Base-by-base conservation (phyloP, 1,140 invertebrate species). In the Dryas iulia region DNA sequence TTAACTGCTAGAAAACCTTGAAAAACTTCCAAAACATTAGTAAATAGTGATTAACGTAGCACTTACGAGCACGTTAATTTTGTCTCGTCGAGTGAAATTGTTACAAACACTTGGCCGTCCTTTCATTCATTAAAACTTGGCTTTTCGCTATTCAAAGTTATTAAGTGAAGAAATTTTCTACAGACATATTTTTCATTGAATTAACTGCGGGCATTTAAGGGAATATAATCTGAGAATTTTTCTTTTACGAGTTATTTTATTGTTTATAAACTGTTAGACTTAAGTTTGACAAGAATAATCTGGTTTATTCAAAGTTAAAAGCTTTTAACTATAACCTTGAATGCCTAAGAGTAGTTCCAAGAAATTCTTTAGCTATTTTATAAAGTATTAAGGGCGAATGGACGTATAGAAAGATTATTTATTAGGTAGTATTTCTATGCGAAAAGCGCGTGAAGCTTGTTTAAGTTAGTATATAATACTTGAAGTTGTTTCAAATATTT, bases 51-150 rank as follows among this genome's bases (percentile, higher is more conserved):
- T n/a, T n/a, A 58, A 39, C 47, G 23, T 18, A 23, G 18, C 56
- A 30, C 25, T 66, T 25, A 59, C 28, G 18, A 31, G 26, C 26
- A 66, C 57, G 21, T 66, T 59, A 59, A 47, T 52, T 59, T 59
- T 57, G 59, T 66, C 57, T 66, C 57, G 64, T 23, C 54, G 39
- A 59, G 33, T 12, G 56, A 66, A 64, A 53, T 66, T 66, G 57
- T 26, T 66, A 47, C 57, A 66, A 66, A 59, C 56, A 66, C 57
- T 66, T 66, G 26, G 57, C 57, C 35, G 26, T 59, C 59, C 59
- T 66, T 59, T 52, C 56, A 59, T 59, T 66, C 35, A 66, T 66
- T 66, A 59, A 66, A 59, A 66, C 64, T 66, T 66, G 18, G 63
- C 30, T 56, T 47, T 52, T 66, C 30, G 63, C 63, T 58, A 58